Evolutionary conservation across 2,113 vertebrate genomes (phyloP).

Genomic region (Corydoras maculifer): DNA sequence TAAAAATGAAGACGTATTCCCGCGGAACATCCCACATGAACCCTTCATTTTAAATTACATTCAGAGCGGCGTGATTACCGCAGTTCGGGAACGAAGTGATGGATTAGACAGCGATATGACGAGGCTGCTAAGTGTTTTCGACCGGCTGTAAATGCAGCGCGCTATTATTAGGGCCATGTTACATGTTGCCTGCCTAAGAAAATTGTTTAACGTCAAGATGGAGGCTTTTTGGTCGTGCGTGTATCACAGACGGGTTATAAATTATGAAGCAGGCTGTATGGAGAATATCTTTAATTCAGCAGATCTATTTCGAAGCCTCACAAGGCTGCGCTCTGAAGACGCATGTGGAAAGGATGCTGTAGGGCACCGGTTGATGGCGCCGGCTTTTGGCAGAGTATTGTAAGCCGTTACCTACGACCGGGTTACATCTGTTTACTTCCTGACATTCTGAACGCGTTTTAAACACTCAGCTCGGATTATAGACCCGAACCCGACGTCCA

Average conservation of each 20-base stretch:
- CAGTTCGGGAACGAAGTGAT: conserved; percentile 4
- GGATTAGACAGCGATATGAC: conserved; percentile 6
- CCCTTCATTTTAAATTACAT: conserved; percentile 24
- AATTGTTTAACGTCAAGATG: conserved; percentile 1
- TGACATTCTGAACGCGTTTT: too few relatives aligned
- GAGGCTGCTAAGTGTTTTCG: background rate
- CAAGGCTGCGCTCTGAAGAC: background rate
- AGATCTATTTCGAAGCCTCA: background rate
- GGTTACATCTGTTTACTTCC: too few relatives aligned
- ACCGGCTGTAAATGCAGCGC: background rate
- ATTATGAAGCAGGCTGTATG: conserved; percentile 1
- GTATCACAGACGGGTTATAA: background rate
- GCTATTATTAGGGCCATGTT: background rate
- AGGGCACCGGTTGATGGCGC: background rate
- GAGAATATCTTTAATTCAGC: background rate
- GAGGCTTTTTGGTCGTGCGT: background rate
- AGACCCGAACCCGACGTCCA: too few relatives aligned
- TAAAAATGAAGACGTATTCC: conserved; percentile 13
- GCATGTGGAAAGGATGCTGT: background rate
- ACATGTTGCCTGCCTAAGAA: background rate
- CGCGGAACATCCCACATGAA: conserved; percentile 12
- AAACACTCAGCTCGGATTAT: too few relatives aligned
- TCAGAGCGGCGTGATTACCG: conserved; percentile 14
- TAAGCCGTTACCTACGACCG: too few relatives aligned
- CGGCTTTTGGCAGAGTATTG: too few relatives aligned